Percentiles rank a stretch among this genome's conserved stretches.
Evolutionary conservation across 2,797 vertebrate species (phyloP).

Genomic region (Melanotaenia nigrans): DNA sequence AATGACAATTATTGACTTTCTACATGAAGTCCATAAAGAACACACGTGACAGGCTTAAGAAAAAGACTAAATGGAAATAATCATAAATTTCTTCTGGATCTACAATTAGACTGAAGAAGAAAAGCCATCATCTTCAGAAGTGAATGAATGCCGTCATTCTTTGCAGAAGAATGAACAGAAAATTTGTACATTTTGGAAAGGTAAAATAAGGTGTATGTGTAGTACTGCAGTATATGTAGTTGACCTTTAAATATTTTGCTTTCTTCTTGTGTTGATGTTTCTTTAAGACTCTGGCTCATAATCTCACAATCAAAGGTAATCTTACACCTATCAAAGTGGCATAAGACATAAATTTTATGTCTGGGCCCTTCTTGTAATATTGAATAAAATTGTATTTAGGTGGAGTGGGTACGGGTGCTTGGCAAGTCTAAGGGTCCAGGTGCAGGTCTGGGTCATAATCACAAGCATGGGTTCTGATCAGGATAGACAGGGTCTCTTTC

Average conservation of each 20-base stretch:
- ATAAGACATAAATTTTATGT: constrained; percentile 10
- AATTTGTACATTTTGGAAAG: background rate
- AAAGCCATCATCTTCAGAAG: background rate
- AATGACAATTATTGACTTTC: background rate
- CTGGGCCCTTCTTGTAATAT: constrained; percentile 12
- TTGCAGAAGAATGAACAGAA: background rate
- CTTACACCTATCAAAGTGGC: background rate
- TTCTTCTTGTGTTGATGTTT: background rate
- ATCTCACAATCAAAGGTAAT: too few species aligned
- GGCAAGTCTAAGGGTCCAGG: constrained; percentile 74
- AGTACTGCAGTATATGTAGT: background rate
- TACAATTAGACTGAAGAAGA: background rate
- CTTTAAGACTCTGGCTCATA: background rate
- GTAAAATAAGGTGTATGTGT: background rate
- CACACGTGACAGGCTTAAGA: background rate
- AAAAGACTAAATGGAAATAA: background rate
- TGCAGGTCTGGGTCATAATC: constrained; percentile 74
- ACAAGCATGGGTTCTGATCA: constrained; percentile 68
- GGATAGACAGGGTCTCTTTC: constrained; percentile 79
- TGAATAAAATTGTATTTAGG: constrained; percentile 21
- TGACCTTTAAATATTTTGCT: background rate
- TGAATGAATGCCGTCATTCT: background rate
- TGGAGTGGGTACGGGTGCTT: constrained; percentile 50
- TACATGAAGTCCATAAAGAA: background rate
- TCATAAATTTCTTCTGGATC: background rate